A percentile compares a stretch with the other conserved stretches of the same genome.
Conservation (phyloP, 2,797 vertebrate genomes). For the Scomberomorus guttatus region DNA sequence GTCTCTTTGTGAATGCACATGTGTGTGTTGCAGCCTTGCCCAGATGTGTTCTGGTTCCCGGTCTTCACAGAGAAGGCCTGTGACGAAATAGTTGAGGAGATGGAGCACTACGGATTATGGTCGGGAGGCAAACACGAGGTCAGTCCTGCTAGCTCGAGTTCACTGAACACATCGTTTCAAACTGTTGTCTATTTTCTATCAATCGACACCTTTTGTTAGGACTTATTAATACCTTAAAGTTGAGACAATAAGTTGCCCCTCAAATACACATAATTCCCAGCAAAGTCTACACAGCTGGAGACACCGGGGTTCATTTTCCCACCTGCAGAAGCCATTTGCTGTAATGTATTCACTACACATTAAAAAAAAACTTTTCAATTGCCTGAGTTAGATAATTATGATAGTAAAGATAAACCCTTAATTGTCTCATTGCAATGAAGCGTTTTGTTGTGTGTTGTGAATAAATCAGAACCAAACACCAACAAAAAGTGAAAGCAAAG, state of each 20-base stretch:
- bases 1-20: constrained; percentile 27
- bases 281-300: constrained; percentile 20
- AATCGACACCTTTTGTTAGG: constrained; percentile 1
- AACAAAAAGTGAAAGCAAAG: neutral
- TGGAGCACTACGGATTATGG: constrained; percentile 96
- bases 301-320: constrained; percentile 25
- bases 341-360: constrained; percentile 3
- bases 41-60: constrained; percentile 99
- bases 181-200: neutral
- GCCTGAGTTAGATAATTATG: constrained; percentile 6
- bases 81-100: constrained; percentile 96
- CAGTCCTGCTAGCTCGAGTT: constrained; percentile 71
- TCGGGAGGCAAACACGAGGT: constrained; percentile 95
- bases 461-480: constrained; percentile 26
- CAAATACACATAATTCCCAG: neutral
- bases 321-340: constrained; percentile 19
- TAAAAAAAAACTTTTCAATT: constrained; percentile 1
- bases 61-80: constrained; percentile 94
- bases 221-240: constrained; percentile 2
- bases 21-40: constrained; percentile 90
- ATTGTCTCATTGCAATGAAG: neutral
- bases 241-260: neutral
- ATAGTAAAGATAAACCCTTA: constrained; percentile 3
- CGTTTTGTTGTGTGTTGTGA: constrained; percentile 12
- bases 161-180: constrained; percentile 30